Evolutionary conservation across 37 sponge, comb jelly and placozoan genomes (phyloP).

Genomic region (Ephydatia muelleri): DNA sequence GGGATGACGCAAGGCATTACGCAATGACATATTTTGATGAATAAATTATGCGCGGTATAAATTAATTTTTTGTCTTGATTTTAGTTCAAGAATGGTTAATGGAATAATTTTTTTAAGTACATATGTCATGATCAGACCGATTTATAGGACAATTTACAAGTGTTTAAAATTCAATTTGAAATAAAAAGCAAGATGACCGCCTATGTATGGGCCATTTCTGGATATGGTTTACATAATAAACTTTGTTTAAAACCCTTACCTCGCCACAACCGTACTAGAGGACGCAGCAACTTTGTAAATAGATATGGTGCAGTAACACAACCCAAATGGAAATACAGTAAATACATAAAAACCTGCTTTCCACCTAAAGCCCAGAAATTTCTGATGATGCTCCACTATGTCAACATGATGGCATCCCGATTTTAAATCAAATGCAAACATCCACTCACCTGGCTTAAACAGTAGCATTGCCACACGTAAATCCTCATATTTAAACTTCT

Average conservation of each 20-base stretch:
- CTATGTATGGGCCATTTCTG: too few relatives aligned
- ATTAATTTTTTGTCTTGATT: too few relatives aligned
- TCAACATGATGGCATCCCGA: conserved; percentile 17
- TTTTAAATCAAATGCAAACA: conserved; percentile 15
- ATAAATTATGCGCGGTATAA: too few relatives aligned
- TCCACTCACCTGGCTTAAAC: conserved; percentile 10
- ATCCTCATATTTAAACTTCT: conserved; percentile 27
- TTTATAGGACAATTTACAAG: too few relatives aligned
- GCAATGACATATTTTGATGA: too few relatives aligned
- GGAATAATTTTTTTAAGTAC: too few relatives aligned
- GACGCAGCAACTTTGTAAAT: conserved; percentile 25
- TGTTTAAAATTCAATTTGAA: too few relatives aligned
- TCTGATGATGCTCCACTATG: not conserved
- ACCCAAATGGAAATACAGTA: conserved; percentile 26
- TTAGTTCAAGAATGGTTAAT: too few relatives aligned
- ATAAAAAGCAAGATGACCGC: too few relatives aligned
- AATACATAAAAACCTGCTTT: not conserved
- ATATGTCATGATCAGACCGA: too few relatives aligned
- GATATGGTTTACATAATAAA: too few relatives aligned
- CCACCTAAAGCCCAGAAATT: conserved; percentile 23
- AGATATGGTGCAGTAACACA: conserved; percentile 19
- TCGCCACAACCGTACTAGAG: not conserved
- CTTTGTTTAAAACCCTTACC: not conserved
- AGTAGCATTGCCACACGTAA: conserved; percentile 3
- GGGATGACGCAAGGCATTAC: too few relatives aligned